phyloP scores from a whole-genome alignment of 2,113 vertebrate species.

The Theristicus caerulescens region DNA sequence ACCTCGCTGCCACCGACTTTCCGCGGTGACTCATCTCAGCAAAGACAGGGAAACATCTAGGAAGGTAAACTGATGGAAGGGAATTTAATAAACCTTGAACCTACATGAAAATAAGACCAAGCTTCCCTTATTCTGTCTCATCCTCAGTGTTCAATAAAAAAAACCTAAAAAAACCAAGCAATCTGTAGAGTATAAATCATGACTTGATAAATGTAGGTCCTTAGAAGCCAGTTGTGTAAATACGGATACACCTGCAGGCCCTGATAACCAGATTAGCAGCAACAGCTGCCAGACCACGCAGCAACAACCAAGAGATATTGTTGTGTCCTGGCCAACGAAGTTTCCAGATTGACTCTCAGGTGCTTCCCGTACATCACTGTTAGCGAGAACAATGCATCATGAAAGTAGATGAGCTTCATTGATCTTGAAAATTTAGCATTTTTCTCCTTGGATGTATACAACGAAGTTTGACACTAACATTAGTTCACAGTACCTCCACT shows the following conservation, averaged over 20 bases:
- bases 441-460: conserved; percentile 6
- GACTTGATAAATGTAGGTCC: conserved; percentile 55
- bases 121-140: conserved; percentile 13
- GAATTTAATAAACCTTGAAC: background rate
- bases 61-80: background rate
- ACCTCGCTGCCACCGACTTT: fast-evolving
- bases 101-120: conserved; percentile 3
- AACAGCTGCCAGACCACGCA: conserved; percentile 65
- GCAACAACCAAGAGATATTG: conserved; percentile 51
- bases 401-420: conserved; percentile 38
- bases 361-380: conserved; percentile 60
- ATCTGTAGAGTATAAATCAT: conserved; percentile 58
- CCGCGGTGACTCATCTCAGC: background rate
- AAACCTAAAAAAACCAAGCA: background rate
- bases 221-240: conserved; percentile 71
- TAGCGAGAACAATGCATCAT: conserved; percentile 50
- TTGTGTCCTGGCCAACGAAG: conserved; percentile 53
- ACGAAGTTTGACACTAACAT: background rate
- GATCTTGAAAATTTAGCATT: conserved; percentile 37
- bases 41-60: background rate
- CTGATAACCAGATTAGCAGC: conserved; percentile 66
- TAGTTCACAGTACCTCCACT: background rate
- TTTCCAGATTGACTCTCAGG: conserved; percentile 62
- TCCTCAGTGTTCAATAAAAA: background rate
- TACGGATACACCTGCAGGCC: conserved; percentile 66